Evolutionary conservation across 2,888 invertebrate species (phyloP), one percentile per base, ranked within the genome.

Genomic region (Argyresthia albistria): DNA sequence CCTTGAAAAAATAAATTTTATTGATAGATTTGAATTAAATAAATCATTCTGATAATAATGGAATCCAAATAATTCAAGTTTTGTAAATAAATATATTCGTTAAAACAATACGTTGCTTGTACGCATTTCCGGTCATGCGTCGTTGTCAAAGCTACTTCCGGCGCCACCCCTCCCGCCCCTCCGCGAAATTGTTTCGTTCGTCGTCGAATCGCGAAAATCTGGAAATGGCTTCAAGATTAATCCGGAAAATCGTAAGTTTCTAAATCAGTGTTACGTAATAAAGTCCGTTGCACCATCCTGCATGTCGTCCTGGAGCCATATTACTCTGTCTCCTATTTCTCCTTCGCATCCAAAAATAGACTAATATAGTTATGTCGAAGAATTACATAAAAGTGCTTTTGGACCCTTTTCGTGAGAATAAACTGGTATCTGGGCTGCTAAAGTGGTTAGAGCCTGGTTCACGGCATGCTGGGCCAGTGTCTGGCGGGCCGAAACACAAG

Each of bases 381-480:
- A 87, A 87, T 87, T 87, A 87, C 84, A 87, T 87, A 87, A 87
- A 87, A 78, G 81, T 71, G 73, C 70, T 87, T 76, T 82, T 86
- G 78, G 74, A 84, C 71, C 79, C 84, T 77, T 78, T 86, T 84
- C 80, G 80, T 84, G 84, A 86, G 76, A 86, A 78, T 78, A 84
- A 81, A 77, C 72, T 80, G 63, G 59, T 82, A 52, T 72, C 69
- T 59, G 70, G 70, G 54, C 63, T 83, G 56, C 58, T 80, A 67
- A 79, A 73, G 66, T 73, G 70, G 72, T 71, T 84, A 60, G 74
- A 70, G 65, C 70, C 73, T 57, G 69, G 64, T 55, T 62, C 65
- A 53, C 70, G 64, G 63, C 67, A 60, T 62, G 62, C 63, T 60
- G 57, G 64, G 58, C 70, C 59, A 66, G 60, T 62, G 57, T 62